Evolutionary conservation across 2,113 vertebrate genomes (phyloP).

Genomic region (Cyprinodon variegatus): DNA sequence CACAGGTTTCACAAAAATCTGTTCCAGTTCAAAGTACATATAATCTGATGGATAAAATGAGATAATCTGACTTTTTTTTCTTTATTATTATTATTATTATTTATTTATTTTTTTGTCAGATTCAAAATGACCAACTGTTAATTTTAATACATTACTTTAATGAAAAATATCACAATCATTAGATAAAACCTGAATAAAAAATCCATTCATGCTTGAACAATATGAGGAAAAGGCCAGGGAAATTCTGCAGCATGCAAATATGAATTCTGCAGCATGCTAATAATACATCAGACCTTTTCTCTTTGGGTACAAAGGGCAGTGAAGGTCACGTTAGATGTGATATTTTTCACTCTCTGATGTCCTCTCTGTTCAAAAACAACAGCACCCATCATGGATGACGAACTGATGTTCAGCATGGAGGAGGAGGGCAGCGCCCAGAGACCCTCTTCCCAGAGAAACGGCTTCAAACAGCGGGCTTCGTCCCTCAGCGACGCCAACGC

Average conservation of each 20-base stretch:
- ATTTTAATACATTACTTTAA: neutral
- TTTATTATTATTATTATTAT: too few relatives aligned
- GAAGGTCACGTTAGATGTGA: neutral
- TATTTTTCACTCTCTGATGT: neutral
- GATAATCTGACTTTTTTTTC: too few relatives aligned
- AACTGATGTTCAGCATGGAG: slow-evolving; percentile 95
- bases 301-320: too few relatives aligned
- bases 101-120: too few relatives aligned
- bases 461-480: neutral
- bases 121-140: too few relatives aligned
- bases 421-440: slow-evolving; percentile 81
- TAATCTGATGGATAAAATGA: too few relatives aligned
- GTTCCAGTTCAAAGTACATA: too few relatives aligned
- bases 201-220: neutral
- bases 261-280: too few relatives aligned
- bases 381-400: slow-evolving; percentile 87
- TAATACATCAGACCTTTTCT: too few relatives aligned
- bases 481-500: slow-evolving; percentile 77
- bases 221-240: neutral
- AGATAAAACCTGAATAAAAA: neutral
- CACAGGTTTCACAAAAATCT: neutral
- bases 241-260: neutral
- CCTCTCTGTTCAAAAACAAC: slow-evolving; percentile 1
- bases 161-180: neutral
- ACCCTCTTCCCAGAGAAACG: slow-evolving; percentile 23